Conservation (phyloP, 1,140 invertebrate species). For the Trachymyrmex septentrionalis region DNA sequence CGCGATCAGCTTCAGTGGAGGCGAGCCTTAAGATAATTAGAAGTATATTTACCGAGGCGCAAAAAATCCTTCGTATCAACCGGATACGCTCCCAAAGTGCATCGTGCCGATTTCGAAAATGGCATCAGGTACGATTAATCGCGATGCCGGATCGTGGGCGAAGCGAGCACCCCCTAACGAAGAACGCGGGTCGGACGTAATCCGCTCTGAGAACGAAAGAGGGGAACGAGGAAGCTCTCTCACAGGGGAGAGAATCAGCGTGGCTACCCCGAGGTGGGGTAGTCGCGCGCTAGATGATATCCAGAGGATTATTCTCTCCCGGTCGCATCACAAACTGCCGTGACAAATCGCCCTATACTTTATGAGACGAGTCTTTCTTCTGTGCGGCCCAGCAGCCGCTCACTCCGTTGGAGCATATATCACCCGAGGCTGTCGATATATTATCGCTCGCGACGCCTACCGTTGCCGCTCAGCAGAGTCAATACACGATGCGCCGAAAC, state of each 20-base stretch:
- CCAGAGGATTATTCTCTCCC: constrained; percentile 83
- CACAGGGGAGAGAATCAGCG: constrained; percentile 40
- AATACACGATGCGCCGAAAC: constrained; percentile 77
- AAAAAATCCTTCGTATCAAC: not conserved
- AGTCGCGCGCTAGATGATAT: constrained; percentile 79
- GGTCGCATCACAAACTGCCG: constrained; percentile 81
- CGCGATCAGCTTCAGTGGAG: no score
- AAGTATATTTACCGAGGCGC: not conserved
- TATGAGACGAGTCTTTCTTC: constrained; percentile 81
- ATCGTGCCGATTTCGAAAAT: constrained; percentile 56
- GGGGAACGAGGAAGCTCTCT: constrained; percentile 54
- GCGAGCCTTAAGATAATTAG: not conserved
- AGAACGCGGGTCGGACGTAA: constrained; percentile 71
- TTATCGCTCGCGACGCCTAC: constrained; percentile 81
- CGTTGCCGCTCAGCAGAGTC: constrained; percentile 73
- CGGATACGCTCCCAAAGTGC: constrained; percentile 3
- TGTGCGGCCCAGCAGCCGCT: constrained; percentile 67
- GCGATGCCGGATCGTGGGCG: constrained; percentile 10
- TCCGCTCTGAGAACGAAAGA: constrained; percentile 71
- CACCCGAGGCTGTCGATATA: constrained; percentile 80
- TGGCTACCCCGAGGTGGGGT: constrained; percentile 36
- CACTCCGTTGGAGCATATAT: constrained; percentile 82
- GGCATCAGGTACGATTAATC: constrained; percentile 56
- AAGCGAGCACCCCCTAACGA: constrained; percentile 63
- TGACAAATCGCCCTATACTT: constrained; percentile 83